phyloP scores from a whole-genome alignment of 1,140 invertebrate genomes.

The Drosophila willistoni region DNA sequence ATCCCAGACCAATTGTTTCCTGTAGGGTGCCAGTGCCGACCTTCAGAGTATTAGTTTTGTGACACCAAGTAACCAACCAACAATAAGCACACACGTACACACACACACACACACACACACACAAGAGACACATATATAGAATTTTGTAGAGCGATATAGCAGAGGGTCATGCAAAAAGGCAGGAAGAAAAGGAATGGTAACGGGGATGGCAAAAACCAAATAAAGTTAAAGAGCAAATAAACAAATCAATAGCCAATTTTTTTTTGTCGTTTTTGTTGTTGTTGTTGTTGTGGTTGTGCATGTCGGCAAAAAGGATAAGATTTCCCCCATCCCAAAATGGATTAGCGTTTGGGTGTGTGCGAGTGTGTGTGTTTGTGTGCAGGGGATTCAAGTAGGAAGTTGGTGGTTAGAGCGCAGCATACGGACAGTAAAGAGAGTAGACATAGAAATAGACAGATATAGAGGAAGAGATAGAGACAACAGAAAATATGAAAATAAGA shows the following conservation, averaged over 20 bases:
- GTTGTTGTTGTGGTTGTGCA: constrained; percentile 20
- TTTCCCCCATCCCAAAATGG: too few species aligned
- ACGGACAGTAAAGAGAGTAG: constrained; percentile 6
- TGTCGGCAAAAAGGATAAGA: constrained; percentile 15
- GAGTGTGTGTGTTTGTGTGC: constrained; percentile 25
- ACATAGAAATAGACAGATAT: constrained; percentile 2
- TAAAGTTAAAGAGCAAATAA: constrained; percentile 52
- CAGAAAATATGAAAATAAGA: constrained; percentile 18
- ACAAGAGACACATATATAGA: constrained; percentile 29
- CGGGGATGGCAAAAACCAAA: not conserved
- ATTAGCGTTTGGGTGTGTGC: not conserved
- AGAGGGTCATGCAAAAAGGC: constrained; percentile 17
- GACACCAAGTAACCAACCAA: constrained; percentile 68
- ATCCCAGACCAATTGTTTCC: constrained; percentile 85
- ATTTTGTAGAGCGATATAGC: constrained; percentile 21
- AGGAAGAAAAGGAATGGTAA: too few species aligned
- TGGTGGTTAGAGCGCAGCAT: constrained; percentile 11
- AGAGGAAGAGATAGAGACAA: constrained; percentile 10
- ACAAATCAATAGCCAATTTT: constrained; percentile 76
- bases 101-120: constrained; percentile 27
- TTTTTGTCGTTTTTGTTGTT: constrained; percentile 4
- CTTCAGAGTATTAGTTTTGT: constrained; percentile 77
- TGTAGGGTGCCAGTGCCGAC: constrained; percentile 83
- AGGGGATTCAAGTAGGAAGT: constrained; percentile 16
- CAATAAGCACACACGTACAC: constrained; percentile 32